Conservation (phyloP, 1,140 invertebrate genomes). For the Palaemon carinicauda region DNA sequence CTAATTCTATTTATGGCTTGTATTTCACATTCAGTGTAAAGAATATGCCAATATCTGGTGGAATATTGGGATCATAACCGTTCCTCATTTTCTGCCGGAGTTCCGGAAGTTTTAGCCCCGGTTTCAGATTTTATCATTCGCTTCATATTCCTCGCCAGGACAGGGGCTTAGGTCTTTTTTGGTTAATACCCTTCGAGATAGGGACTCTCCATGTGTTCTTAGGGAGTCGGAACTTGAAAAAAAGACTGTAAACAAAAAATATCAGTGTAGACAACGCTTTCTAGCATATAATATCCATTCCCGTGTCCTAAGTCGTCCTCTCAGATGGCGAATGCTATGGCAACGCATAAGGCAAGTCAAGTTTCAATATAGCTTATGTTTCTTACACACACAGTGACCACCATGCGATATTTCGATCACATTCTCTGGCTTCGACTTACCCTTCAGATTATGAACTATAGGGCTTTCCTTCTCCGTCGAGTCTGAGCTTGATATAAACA, state of each 20-base stretch:
- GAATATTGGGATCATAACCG: conserved; percentile 47
- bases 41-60: conserved; percentile 45
- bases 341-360: background rate
- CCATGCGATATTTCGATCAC: background rate
- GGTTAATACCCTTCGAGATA: no score
- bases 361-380: conserved; percentile 25
- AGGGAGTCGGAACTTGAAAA: no score
- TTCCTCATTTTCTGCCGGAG: conserved; percentile 23
- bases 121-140: conserved; percentile 3
- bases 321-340: no score
- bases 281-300: no score
- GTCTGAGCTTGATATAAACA: background rate
- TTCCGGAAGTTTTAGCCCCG: conserved; percentile 28
- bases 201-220: no score
- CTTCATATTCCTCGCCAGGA: no score
- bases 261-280: no score
- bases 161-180: no score
- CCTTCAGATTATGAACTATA: no score
- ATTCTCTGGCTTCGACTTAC: background rate
- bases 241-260: no score
- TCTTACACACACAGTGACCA: background rate
- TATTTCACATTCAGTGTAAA: conserved; percentile 45
- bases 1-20: conserved; percentile 38
- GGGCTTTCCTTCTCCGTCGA: background rate
- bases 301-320: no score